A percentile compares a stretch with the other conserved stretches of the same genome.
Conservation (phyloP, 2,797 vertebrate genomes). For the Eidolon dupreanum region DNA sequence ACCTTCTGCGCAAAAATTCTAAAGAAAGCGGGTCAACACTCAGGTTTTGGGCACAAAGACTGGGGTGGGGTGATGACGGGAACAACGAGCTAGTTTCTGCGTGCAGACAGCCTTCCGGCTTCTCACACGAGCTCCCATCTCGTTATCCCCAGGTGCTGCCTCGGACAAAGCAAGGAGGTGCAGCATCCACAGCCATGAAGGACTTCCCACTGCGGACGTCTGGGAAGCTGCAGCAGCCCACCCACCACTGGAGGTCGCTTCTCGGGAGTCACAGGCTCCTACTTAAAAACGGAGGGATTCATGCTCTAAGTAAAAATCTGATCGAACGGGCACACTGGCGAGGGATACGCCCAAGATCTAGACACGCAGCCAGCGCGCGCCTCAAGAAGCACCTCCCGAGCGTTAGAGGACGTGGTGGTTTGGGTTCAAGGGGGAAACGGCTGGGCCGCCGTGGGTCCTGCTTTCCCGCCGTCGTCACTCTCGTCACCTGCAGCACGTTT, state of each 20-base stretch:
- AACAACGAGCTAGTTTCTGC: too few relatives aligned
- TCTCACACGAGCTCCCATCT: rapidly evolving
- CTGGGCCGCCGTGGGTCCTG: background rate
- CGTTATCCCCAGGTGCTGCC: rapidly evolving
- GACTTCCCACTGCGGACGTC: background rate
- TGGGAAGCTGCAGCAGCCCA: background rate
- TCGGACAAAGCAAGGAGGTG: background rate
- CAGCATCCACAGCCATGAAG: background rate
- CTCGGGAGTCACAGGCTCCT: background rate
- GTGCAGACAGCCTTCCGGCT: rapidly evolving
- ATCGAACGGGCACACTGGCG: background rate
- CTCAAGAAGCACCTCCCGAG: background rate
- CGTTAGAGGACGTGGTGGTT: background rate
- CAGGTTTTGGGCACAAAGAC: background rate
- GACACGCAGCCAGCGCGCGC: too few relatives aligned
- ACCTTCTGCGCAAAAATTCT: background rate
- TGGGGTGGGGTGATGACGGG: background rate
- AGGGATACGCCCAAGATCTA: background rate
- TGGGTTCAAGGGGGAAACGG: background rate
- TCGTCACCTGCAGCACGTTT: background rate
- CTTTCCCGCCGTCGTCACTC: too few relatives aligned
- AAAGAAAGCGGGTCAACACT: background rate
- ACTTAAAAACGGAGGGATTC: background rate
- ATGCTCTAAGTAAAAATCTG: background rate
- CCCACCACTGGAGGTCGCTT: background rate